These are phyloP conservation scores for Carassius carassius DNA, from an alignment of 2,113 vertebrate species.

Conservation along the genomic window DNA sequence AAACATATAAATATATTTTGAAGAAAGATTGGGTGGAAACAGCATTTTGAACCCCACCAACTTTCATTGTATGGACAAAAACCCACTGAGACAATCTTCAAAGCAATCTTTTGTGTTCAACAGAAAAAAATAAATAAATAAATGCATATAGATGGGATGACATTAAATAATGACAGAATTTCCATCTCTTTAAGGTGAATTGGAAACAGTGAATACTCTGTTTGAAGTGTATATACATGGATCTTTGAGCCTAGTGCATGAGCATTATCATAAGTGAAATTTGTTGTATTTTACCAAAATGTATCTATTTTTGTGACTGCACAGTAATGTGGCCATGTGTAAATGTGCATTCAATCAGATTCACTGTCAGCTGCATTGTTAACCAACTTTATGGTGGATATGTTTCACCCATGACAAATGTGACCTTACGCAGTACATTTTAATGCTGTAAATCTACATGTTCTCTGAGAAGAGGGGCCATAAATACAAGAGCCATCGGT, in stretches of 20 bases:
- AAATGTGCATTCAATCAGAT: too few relatives aligned
- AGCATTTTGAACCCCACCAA: too few relatives aligned
- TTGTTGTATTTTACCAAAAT: background rate
- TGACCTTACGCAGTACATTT: constrained; percentile 51
- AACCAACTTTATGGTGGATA: constrained; percentile 48
- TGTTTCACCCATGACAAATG: constrained; percentile 50
- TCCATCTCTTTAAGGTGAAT: background rate
- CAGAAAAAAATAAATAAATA: too few relatives aligned
- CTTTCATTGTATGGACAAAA: too few relatives aligned
- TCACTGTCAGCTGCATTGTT: constrained; percentile 41
- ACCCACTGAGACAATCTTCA: too few relatives aligned
- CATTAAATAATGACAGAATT: background rate
- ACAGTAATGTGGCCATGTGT: too few relatives aligned
- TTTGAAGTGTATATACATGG: too few relatives aligned
- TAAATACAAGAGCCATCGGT: constrained; percentile 48
- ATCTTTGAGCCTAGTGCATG: too few relatives aligned
- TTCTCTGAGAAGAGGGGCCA: constrained; percentile 39
- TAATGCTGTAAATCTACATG: constrained; percentile 51
- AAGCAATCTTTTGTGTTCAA: too few relatives aligned
- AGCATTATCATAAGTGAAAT: background rate
- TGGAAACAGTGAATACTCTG: background rate
- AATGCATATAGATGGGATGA: too few relatives aligned
- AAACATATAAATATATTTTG: too few relatives aligned
- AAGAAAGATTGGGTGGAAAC: too few relatives aligned
- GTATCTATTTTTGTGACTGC: background rate